Percentiles rank a stretch among this genome's conserved stretches.
These are phyloP conservation scores for Miniopterus natalensis DNA, from an alignment of 2,113 vertebrate genomes.

Conservation along the genomic window DNA sequence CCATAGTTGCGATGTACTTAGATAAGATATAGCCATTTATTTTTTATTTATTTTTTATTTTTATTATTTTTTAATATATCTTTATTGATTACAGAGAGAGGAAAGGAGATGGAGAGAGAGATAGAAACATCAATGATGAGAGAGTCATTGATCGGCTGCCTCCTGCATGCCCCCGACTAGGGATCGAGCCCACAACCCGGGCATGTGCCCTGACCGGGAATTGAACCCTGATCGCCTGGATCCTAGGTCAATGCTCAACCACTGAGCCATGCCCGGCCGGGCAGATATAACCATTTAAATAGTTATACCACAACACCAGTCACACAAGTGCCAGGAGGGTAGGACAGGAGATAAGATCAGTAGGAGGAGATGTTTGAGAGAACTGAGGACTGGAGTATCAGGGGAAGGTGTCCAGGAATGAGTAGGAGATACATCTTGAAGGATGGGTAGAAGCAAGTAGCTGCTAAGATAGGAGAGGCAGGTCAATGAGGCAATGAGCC, in stretches of 20 bases:
- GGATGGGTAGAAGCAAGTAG: neutral
- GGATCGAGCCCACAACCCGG: too few species aligned
- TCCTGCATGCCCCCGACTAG: too few species aligned
- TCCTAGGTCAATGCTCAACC: too few species aligned
- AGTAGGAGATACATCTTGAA: neutral
- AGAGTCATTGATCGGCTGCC: too few species aligned
- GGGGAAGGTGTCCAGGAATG: neutral
- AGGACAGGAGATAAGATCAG: neutral
- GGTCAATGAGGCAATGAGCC: neutral
- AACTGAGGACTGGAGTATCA: neutral
- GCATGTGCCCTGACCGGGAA: too few species aligned
- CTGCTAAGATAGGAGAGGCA: neutral
- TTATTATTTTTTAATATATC: too few species aligned
- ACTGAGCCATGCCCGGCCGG: too few species aligned
- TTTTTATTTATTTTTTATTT: too few species aligned
- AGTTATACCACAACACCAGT: neutral
- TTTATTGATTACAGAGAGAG: too few species aligned
- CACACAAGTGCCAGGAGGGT: neutral
- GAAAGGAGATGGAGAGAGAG: too few species aligned
- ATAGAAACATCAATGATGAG: too few species aligned
- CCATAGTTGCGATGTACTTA: neutral
- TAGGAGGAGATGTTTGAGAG: neutral
- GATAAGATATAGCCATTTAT: neutral
- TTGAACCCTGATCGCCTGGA: too few species aligned
- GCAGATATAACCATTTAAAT: neutral